A percentile compares a stretch with the other conserved stretches of the same genome.
Evolutionary conservation across 2,797 vertebrate genomes (phyloP).

Genomic region (Anas georgica): DNA sequence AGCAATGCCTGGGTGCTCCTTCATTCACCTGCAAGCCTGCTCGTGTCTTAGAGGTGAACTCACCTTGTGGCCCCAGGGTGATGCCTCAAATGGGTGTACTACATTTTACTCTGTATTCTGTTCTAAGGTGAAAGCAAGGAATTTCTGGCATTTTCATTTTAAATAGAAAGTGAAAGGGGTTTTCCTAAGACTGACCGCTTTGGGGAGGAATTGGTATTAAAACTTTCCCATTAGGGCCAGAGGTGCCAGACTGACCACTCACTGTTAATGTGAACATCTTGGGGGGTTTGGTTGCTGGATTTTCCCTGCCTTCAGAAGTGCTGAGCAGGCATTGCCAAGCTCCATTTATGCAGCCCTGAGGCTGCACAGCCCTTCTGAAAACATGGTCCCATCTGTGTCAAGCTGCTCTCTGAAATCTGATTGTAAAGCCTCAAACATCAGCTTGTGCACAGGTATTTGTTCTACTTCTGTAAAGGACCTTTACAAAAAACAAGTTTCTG

Average conservation of each 20-base stretch:
- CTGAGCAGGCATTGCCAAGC: neutral
- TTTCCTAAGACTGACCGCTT: neutral
- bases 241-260: neutral
- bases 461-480: neutral
- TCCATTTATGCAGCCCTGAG: neutral
- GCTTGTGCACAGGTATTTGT: neutral
- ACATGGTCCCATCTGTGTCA: neutral
- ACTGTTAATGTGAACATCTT: rapidly evolving
- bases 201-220: neutral
- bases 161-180: neutral
- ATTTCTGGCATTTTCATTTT: neutral
- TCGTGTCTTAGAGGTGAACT: neutral
- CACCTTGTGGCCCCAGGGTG: neutral
- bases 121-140: neutral
- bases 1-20: neutral
- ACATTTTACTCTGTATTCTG: neutral
- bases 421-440: neutral
- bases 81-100: neutral
- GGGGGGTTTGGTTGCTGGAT: neutral
- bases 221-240: neutral
- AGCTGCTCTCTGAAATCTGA: neutral
- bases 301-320: neutral
- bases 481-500: neutral
- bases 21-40: neutral
- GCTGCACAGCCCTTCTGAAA: neutral